Evolutionary conservation across 2,888 invertebrate genomes (phyloP).

Genomic region (Trissoscelio sp.): DNA sequence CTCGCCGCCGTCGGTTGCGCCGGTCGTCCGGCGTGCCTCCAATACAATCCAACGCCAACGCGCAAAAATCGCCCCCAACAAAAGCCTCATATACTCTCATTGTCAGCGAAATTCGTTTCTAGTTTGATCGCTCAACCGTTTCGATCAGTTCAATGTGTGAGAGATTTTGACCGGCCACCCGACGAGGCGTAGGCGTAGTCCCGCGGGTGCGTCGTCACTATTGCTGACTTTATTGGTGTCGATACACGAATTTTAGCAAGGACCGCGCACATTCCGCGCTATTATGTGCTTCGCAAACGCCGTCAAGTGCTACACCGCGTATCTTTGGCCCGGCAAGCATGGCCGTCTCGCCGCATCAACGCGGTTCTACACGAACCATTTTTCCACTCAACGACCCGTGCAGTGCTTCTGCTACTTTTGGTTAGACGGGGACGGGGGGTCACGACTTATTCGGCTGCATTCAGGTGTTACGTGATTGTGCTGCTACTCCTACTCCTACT

Average conservation of each 20-base stretch:
- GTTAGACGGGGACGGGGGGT: not conserved
- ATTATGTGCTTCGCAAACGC: slow-evolving; percentile 7
- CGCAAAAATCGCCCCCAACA: slow-evolving; percentile 20
- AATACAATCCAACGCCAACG: slow-evolving; percentile 25
- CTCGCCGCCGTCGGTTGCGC: slow-evolving; percentile 76
- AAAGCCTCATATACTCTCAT: too few species aligned
- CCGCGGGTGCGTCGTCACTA: slow-evolving; percentile 27
- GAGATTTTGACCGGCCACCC: not conserved
- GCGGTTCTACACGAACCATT: not conserved
- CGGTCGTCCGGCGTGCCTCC: slow-evolving; percentile 76
- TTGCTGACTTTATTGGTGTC: too few species aligned
- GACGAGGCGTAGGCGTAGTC: slow-evolving; percentile 48
- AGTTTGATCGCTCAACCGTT: too few species aligned
- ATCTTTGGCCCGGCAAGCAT: slow-evolving; percentile 69
- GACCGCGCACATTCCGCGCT: too few species aligned
- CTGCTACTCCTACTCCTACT: too few species aligned
- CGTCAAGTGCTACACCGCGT: not conserved
- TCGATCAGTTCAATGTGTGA: too few species aligned
- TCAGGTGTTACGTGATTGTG: too few species aligned
- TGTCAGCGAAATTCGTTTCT: too few species aligned
- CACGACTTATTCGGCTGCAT: too few species aligned
- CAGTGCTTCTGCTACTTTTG: not conserved
- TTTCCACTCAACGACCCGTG: not conserved
- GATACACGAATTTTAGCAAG: too few species aligned
- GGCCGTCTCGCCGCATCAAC: slow-evolving; percentile 69